phyloP scores from a whole-genome alignment of 2,113 vertebrate species.

The Ceyx margarethae region DNA sequence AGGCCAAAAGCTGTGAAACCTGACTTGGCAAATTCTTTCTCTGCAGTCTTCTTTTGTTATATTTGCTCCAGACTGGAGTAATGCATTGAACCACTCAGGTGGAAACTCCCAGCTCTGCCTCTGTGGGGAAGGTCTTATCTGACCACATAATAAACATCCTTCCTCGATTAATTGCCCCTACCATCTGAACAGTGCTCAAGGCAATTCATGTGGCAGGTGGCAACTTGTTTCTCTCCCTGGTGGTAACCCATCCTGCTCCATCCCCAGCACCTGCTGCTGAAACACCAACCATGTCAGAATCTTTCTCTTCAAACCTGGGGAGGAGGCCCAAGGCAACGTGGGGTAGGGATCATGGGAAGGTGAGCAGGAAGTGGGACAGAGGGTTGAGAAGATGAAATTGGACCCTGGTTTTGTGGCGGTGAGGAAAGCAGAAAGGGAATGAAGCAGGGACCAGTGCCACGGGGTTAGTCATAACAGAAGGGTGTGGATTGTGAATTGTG shows the following conservation, averaged over 20 bases:
- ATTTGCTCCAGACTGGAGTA: background rate
- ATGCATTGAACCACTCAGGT: background rate
- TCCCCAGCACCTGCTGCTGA: background rate
- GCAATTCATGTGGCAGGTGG: background rate
- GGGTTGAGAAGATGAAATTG: background rate
- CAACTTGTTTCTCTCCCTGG: background rate
- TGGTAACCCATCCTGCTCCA: background rate
- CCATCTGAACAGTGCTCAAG: background rate
- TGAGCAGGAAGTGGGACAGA: background rate
- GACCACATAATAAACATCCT: background rate
- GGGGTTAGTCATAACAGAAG: background rate
- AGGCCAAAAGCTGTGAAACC: background rate
- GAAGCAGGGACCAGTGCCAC: background rate
- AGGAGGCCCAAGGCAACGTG: background rate
- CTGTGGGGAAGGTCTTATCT: background rate
- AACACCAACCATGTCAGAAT: background rate
- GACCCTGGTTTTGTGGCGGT: background rate
- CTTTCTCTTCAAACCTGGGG: background rate
- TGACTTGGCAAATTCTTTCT: background rate
- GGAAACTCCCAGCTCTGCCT: background rate
- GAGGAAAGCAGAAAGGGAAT: background rate
- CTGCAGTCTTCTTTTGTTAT: background rate
- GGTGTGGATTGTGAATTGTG: background rate
- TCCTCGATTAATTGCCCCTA: background rate
- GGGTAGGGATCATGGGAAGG: background rate